phyloP scores from a whole-genome alignment of 2,888 invertebrate genomes.

The Athetis lepigone region DNA sequence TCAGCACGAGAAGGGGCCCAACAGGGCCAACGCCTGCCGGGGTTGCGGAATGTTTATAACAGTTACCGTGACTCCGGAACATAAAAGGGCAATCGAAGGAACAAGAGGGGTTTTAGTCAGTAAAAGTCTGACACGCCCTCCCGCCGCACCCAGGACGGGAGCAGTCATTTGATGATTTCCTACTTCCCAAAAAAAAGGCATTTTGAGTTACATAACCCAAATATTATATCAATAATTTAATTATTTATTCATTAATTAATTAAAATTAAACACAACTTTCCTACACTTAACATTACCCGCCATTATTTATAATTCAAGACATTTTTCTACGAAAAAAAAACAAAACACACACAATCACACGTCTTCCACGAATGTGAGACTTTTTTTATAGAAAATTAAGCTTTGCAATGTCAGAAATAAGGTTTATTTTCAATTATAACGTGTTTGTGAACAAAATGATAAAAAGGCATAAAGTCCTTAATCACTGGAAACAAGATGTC shows the following conservation, averaged over 20 bases:
- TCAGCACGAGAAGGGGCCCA: too few species aligned
- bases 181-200: too few species aligned
- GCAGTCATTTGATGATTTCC: too few species aligned
- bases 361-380: conserved; percentile 25
- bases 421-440: neutral
- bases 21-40: too few species aligned
- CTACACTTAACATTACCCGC: conserved; percentile 29
- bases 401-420: accelerated
- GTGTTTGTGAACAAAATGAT: conserved; percentile 61
- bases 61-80: too few species aligned
- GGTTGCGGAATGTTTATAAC: too few species aligned
- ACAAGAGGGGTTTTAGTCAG: too few species aligned
- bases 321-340: conserved; percentile 41
- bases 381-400: neutral
- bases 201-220: too few species aligned
- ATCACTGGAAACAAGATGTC: conserved; percentile 78
- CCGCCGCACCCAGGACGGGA: too few species aligned
- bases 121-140: too few species aligned
- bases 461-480: conserved; percentile 75
- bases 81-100: too few species aligned
- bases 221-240: neutral
- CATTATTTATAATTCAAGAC: conserved; percentile 47
- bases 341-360: conserved; percentile 25
- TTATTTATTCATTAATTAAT: conserved; percentile 18
- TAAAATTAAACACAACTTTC: conserved; percentile 20